These are phyloP conservation scores for Tachycineta bicolor DNA, from an alignment of 2,113 vertebrate species.

Conservation along the genomic window DNA sequence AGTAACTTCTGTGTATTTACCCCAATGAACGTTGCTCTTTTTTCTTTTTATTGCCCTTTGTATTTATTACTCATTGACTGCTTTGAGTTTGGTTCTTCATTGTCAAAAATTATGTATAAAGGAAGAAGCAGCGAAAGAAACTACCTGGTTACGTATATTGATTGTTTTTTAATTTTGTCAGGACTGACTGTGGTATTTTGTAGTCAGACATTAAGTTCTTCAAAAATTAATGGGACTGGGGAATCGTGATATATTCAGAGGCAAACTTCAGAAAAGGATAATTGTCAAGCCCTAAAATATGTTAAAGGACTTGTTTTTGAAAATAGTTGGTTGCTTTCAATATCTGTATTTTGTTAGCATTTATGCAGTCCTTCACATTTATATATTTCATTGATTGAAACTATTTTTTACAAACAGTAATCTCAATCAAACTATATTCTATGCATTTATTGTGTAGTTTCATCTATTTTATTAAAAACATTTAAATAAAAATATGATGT, in stretches of 20 bases:
- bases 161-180: background rate
- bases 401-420: background rate
- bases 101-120: background rate
- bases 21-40: background rate
- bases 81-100: background rate
- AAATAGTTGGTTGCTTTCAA: background rate
- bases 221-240: background rate
- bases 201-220: background rate
- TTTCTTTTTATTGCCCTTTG: background rate
- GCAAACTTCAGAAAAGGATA: background rate
- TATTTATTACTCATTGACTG: background rate
- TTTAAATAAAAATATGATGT: background rate
- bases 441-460: background rate
- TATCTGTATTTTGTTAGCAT: background rate
- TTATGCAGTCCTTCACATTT: background rate
- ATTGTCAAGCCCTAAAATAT: background rate
- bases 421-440: background rate
- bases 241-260: background rate
- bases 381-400: background rate
- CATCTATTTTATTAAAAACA: background rate
- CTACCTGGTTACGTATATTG: background rate
- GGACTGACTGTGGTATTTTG: background rate
- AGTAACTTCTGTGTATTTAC: background rate
- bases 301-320: background rate
- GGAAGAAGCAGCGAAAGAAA: background rate